These are phyloP conservation scores for Morpho achilles DNA, from an alignment of 2,888 invertebrate genomes.

Conservation along the genomic window DNA sequence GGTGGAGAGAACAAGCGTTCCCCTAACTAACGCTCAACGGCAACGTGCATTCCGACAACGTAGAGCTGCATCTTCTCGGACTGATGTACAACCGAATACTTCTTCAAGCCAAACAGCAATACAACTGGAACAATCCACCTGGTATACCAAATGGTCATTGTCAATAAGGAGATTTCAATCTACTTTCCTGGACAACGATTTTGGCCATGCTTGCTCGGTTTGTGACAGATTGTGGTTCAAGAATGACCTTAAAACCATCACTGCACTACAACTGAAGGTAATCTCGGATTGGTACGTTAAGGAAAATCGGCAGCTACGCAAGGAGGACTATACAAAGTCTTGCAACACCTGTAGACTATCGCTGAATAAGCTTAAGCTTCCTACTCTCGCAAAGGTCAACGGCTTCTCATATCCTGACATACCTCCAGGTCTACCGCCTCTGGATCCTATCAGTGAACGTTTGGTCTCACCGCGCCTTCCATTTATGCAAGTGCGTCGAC, in stretches of 20 bases:
- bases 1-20: constrained; percentile 22
- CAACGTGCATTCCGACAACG: constrained; percentile 8
- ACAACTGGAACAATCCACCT: constrained; percentile 32
- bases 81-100: constrained; percentile 27
- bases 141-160: constrained; percentile 38
- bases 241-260: constrained; percentile 44
- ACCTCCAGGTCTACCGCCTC: constrained; percentile 36
- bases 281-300: constrained; percentile 35
- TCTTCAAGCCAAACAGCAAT: constrained; percentile 24
- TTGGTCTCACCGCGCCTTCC: constrained; percentile 42
- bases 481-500: constrained; percentile 45
- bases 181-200: constrained; percentile 33
- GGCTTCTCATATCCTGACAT: constrained; percentile 44
- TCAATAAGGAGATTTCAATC: constrained; percentile 38
- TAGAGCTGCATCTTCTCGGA: constrained; percentile 15
- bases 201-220: constrained; percentile 41
- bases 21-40: constrained; percentile 27
- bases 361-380: constrained; percentile 34
- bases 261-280: constrained; percentile 38
- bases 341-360: constrained; percentile 37
- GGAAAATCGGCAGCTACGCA: constrained; percentile 25
- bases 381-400: constrained; percentile 36
- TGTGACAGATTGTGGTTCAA: constrained; percentile 47
- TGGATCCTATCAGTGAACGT: constrained; percentile 43
- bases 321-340: constrained; percentile 31